Percentiles rank a stretch among this genome's conserved stretches.
Conservation (phyloP, 2,113 vertebrate species). For the Myotis lucifugus region DNA sequence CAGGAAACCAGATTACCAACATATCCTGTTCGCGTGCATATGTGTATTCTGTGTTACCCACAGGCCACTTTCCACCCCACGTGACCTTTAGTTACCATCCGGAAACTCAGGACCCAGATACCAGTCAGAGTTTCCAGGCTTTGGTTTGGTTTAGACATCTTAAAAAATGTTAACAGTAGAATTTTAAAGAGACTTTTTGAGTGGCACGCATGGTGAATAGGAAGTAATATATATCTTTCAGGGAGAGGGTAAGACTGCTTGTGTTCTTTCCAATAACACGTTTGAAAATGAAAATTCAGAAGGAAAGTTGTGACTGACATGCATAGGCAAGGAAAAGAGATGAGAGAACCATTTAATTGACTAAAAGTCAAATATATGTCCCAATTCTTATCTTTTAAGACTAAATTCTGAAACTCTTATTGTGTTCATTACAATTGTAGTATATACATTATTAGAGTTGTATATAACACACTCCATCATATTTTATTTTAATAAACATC, state of each 20-base stretch:
- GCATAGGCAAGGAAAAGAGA: constrained; percentile 9
- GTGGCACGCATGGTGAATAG: constrained; percentile 60
- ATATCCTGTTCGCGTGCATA: constrained; percentile 70
- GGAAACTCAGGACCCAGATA: constrained; percentile 80
- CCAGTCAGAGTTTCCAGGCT: constrained; percentile 83
- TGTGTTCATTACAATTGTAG: constrained; percentile 23
- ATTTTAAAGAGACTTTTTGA: constrained; percentile 63
- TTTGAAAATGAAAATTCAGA: constrained; percentile 69
- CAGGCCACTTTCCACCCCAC: constrained; percentile 79
- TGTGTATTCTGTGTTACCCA: constrained; percentile 77
- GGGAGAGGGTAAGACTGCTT: neutral
- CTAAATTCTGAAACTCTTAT: constrained; percentile 27
- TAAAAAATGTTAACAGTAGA: constrained; percentile 68
- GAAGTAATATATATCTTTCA: constrained; percentile 20
- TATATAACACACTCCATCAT: neutral
- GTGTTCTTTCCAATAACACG: constrained; percentile 56
- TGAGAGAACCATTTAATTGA: neutral
- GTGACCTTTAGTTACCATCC: constrained; percentile 84
- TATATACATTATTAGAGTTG: neutral
- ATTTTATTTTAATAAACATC: constrained; percentile 34
- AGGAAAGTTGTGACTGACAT: constrained; percentile 59
- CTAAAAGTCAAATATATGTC: neutral
- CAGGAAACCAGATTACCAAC: constrained; percentile 73
- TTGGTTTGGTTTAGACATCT: constrained; percentile 78
- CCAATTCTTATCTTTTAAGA: neutral